These are phyloP conservation scores for Sebastes aleutianus DNA, from an alignment of 2,797 vertebrate genomes.

Conservation along the genomic window DNA sequence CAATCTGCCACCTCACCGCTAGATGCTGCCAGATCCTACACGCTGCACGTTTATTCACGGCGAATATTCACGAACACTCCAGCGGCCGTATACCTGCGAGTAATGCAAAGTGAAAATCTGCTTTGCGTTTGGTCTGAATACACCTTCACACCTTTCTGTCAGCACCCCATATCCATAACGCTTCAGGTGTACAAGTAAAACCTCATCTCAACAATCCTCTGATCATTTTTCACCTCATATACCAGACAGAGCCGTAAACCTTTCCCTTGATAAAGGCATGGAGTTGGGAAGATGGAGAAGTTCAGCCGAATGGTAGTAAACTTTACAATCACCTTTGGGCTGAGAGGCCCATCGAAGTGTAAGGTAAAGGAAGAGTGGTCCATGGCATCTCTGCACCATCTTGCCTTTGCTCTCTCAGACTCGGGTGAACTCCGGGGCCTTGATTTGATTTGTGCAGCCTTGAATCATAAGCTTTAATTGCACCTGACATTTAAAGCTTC, in stretches of 20 bases:
- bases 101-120: neutral
- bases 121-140: neutral
- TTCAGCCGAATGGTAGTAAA: conserved; percentile 69
- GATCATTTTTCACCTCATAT: conserved; percentile 59
- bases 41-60: neutral
- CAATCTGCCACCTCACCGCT: too few relatives aligned
- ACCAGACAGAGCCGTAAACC: conserved; percentile 47
- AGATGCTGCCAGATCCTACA: too few relatives aligned
- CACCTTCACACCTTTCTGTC: conserved; percentile 69
- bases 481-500: conserved; percentile 86
- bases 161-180: conserved; percentile 74
- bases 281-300: conserved; percentile 66
- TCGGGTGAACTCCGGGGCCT: conserved; percentile 76
- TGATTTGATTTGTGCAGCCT: conserved; percentile 85
- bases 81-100: neutral
- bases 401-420: conserved; percentile 68
- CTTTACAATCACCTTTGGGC: conserved; percentile 76
- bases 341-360: conserved; percentile 58
- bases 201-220: neutral
- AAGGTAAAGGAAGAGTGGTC: conserved; percentile 61
- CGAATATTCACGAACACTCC: neutral
- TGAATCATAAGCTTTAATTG: conserved; percentile 88
- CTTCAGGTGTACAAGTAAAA: conserved; percentile 86
- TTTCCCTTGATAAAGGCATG: conserved; percentile 51
- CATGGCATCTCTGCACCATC: conserved; percentile 60